Evolutionary conservation across 1,140 invertebrate genomes (phyloP).

Genomic region (Bombus haemorrhoidalis): DNA sequence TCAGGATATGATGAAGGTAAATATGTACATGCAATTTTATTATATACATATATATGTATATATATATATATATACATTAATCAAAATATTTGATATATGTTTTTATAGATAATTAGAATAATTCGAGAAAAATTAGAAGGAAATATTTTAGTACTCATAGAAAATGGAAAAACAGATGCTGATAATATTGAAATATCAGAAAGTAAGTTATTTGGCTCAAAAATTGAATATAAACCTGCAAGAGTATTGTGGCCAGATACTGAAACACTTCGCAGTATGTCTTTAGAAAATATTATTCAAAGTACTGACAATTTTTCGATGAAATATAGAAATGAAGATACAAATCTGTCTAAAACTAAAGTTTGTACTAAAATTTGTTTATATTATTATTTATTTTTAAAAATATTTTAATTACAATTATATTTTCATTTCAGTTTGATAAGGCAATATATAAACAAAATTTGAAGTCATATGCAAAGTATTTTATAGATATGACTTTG

Average conservation of each 20-base stretch:
- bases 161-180: not conserved
- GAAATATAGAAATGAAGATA: conserved; percentile 61
- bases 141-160: conserved; percentile 65
- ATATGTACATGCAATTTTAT: conserved; percentile 18
- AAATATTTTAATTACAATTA: conserved; percentile 61
- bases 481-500: conserved; percentile 81
- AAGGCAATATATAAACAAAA: conserved; percentile 84
- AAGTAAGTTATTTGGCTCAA: conserved; percentile 66
- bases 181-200: conserved; percentile 11
- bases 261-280: conserved; percentile 71
- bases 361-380: conserved; percentile 68
- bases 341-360: conserved; percentile 73
- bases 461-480: conserved; percentile 82
- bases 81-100: conserved; percentile 14
- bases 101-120: conserved; percentile 74
- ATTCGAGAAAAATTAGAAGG: conserved; percentile 68
- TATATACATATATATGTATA: conserved; percentile 25
- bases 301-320: conserved; percentile 71
- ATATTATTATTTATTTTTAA: not conserved
- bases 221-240: conserved; percentile 70
- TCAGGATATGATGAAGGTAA: conserved; percentile 84
- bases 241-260: conserved; percentile 73
- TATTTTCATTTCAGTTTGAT: conserved; percentile 82
- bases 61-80: conserved; percentile 16
- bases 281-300: conserved; percentile 45